Evolutionary conservation across 2,888 invertebrate species (phyloP).

Genomic region (Pyrgus malvae): DNA sequence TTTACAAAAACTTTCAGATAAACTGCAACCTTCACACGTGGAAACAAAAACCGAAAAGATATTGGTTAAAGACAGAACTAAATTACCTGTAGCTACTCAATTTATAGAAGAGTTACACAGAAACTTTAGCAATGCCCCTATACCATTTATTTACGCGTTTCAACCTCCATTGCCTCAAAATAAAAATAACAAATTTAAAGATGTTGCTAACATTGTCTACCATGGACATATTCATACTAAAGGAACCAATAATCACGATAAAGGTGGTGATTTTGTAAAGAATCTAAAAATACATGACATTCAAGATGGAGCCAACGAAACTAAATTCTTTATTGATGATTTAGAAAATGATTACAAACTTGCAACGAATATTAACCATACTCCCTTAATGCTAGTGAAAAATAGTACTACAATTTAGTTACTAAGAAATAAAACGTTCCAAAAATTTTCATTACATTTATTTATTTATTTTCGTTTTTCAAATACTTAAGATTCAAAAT

Average conservation of each 20-base stretch:
- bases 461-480: too few species aligned
- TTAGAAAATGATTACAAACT: conserved; percentile 15
- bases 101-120: conserved; percentile 6
- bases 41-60: conserved; percentile 5
- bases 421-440: too few species aligned
- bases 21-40: conserved; percentile 32
- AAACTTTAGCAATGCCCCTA: conserved; percentile 30
- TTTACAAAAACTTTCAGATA: conserved; percentile 50
- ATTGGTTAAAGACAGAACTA: neutral
- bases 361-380: conserved; percentile 1
- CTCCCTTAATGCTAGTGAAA: too few species aligned
- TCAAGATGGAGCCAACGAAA: neutral
- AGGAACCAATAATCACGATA: neutral
- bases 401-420: too few species aligned
- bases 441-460: too few species aligned
- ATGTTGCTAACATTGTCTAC: conserved; percentile 14
- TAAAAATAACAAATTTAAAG: conserved; percentile 1
- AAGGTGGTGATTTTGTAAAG: neutral
- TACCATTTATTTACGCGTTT: conserved; percentile 35
- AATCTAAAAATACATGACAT: neutral
- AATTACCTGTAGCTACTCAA: neutral
- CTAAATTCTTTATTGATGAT: conserved; percentile 18
- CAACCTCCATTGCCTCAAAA: conserved; percentile 27
- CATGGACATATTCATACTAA: conserved; percentile 16
- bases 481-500: too few species aligned